Base-by-base conservation (phyloP, 2,113 vertebrate species). In the Glaucomys volans region DNA sequence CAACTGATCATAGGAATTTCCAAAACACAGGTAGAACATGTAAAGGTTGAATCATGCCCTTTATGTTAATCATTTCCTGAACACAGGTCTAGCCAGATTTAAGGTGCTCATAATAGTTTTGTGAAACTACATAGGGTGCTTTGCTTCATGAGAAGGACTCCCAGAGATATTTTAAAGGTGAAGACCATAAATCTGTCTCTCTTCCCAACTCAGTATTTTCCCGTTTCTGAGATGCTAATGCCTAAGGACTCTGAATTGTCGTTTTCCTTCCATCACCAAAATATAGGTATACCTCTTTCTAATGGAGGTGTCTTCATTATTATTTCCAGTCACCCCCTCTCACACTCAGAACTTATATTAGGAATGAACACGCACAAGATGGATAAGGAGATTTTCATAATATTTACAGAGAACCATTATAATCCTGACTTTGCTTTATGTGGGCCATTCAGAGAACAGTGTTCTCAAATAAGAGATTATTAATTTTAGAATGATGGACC, bases 171-270 rank as follows among this genome's bases (percentile, higher is more conserved):
- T 35, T 84, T 50, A 3, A 75, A 74, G 42, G 11, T 82, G 35
- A 24, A 72, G 32, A 22, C 64, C 26, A 74, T 32, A 75, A 92
- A 75, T 84, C 3, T 13, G 32, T 91, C n/a, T 90, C 37, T 59
- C 26, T 62, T 14, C 26, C 0, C 0, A 42, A n/a, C 50, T 3
- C 12, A 11, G 11, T 16, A 50, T 2, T 26, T 75, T 35, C 32
- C 1, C 13, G n/a, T 14, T 22, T 75, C 80, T 92, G 57, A 64
- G 54, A 40, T 17, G 24, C 17, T 44, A 44, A 16, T 11, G 62
- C 12, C 16, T 62, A 40, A 50, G 12, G 2, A 50, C 30, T 4
- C 54, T 37, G 8, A 12, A 35, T 50, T 59, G 67, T 59, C 57
- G 8, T 84, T 64, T 83, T 83, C 35, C 24, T 32, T 20, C 6